A percentile compares a stretch with the other conserved stretches of the same genome.
phyloP scores from a whole-genome alignment of 2,113 vertebrate species.

The Podiceps cristatus region DNA sequence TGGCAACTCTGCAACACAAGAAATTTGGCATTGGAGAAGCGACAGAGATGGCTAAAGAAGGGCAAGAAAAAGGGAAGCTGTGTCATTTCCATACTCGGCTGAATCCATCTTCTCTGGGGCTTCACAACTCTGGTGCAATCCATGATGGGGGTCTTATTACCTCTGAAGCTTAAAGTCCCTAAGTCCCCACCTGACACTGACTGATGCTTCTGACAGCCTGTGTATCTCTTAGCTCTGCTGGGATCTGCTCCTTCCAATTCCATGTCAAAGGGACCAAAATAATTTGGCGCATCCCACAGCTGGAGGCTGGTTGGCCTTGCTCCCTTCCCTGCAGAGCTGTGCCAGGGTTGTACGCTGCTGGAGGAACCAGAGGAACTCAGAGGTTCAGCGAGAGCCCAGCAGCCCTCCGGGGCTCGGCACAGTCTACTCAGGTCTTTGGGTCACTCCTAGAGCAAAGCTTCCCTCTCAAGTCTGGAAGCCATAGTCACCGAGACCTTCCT shows the following conservation, averaged over 20 bases:
- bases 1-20: not conserved
- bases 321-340: not conserved
- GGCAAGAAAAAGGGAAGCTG: not conserved
- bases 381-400: not conserved
- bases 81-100: not conserved
- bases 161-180: not conserved
- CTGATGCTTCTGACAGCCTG: not conserved
- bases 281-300: not conserved
- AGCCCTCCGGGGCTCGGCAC: not conserved
- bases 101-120: not conserved
- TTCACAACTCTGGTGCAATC: not conserved
- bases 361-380: not conserved
- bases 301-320: not conserved
- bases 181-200: not conserved
- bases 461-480: not conserved
- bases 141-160: not conserved
- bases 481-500: not conserved
- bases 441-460: not conserved
- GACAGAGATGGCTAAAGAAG: not conserved
- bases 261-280: not conserved
- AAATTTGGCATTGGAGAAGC: not conserved
- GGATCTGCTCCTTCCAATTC: not conserved
- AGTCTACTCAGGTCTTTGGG: not conserved
- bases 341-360: accelerated
- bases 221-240: not conserved